These are phyloP conservation scores for Tetraodon nigroviridis DNA, from an alignment of 2,113 vertebrate species.

Conservation along the genomic window DNA sequence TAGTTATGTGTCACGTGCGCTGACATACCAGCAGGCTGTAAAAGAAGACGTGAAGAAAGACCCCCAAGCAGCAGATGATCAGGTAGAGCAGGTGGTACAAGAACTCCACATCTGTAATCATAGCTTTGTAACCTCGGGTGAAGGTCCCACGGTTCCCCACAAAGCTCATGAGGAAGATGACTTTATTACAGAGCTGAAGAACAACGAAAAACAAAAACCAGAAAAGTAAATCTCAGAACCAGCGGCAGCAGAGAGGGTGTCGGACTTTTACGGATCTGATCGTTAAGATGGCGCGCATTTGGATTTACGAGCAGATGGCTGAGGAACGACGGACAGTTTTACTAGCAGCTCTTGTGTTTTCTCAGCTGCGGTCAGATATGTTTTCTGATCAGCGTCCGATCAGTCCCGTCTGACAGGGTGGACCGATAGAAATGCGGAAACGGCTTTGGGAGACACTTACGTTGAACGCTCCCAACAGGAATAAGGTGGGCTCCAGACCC, in stretches of 20 bases:
- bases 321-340: too few species aligned
- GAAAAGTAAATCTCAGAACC: not conserved
- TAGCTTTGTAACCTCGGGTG: slow-evolving; percentile 91
- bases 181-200: slow-evolving; percentile 89
- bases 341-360: too few species aligned
- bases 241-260: not conserved
- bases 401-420: not conserved
- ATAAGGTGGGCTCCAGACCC: slow-evolving; percentile 90
- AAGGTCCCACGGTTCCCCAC: slow-evolving; percentile 97
- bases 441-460: slow-evolving; percentile 72
- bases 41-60: slow-evolving; percentile 97
- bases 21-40: slow-evolving; percentile 91
- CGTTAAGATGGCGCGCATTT: too few species aligned
- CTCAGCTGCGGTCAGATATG: too few species aligned
- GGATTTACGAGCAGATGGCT: too few species aligned
- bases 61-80: slow-evolving; percentile 90
- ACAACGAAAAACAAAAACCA: slow-evolving; percentile 14
- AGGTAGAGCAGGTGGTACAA: slow-evolving; percentile 96
- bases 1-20: not conserved
- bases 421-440: not conserved
- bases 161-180: slow-evolving; percentile 97
- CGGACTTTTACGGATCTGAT: not conserved
- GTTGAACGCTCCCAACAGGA: slow-evolving; percentile 92
- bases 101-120: slow-evolving; percentile 96
- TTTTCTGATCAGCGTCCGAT: too few species aligned